Evolutionary conservation across 2,113 vertebrate genomes (phyloP).

Genomic region (Sphyrna mokarran): DNA sequence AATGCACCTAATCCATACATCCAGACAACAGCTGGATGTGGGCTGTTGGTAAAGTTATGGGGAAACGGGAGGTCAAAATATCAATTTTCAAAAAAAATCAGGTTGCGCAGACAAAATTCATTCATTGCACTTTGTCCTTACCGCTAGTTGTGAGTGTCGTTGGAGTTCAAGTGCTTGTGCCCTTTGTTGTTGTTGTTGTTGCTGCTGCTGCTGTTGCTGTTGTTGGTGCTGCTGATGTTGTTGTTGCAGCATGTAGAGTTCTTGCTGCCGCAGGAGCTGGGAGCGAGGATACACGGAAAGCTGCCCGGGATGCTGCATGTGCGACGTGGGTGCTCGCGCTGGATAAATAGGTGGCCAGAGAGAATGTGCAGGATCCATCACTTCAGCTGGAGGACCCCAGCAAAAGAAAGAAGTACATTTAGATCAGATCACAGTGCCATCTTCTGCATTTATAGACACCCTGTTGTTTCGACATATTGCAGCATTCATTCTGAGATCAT

Average conservation of each 20-base stretch:
- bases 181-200: constrained; percentile 48
- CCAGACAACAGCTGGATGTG: not conserved
- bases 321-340: constrained; percentile 73
- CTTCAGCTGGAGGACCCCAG: constrained; percentile 65
- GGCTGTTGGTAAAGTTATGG: not conserved
- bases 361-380: constrained; percentile 85
- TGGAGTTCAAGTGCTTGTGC: constrained; percentile 62
- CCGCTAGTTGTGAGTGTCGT: constrained; percentile 51
- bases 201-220: constrained; percentile 57
- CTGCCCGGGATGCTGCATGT: constrained; percentile 86
- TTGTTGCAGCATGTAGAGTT: constrained; percentile 84
- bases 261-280: constrained; percentile 91
- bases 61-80: not conserved
- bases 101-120: no score
- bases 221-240: constrained; percentile 67
- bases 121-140: constrained; percentile 15
- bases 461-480: not conserved
- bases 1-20: no score
- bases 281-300: constrained; percentile 79
- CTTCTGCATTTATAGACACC: not conserved
- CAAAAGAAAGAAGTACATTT: not conserved
- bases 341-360: constrained; percentile 91
- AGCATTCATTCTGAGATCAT: not conserved
- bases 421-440: not conserved
- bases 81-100: not conserved